Evolutionary conservation across 2,113 vertebrate species (phyloP), one percentile per base, ranked within the genome.

Genomic region (Zosterops japonicus): DNA sequence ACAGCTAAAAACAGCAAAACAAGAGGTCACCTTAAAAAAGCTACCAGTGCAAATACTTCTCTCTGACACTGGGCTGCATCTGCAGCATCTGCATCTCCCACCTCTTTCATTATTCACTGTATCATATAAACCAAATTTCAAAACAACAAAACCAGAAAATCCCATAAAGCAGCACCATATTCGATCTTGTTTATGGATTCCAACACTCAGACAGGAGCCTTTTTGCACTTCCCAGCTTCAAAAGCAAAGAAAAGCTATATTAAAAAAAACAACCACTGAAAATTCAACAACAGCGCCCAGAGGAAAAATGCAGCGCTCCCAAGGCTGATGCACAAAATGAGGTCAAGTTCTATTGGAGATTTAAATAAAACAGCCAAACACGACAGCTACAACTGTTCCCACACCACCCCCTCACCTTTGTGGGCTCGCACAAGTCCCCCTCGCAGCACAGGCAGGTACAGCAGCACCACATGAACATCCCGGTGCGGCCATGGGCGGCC

Each of bases 401-500:
- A 49, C 91, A 6, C 50, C 44, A 47, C 5, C 83, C 59, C 31
- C 98, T 98, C 97, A 98, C 98, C 97, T 98, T 96, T 4, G 15
- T n/a, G 13, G 96, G 77, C 91, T 98, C 96, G 22, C 97, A 97
- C 42, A 96, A 89, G 71, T 86, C 89, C 65, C 93, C 86, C 14
- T 94, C 93, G 16, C 95, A 97, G 95, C 98, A 97, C 14, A 98
- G 14, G 39, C 97, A 98, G 95, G 97, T 61, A 94, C 97, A 97
- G 97, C 96, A 92, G 70, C 96, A 98, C 95, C 97, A 98, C 97
- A 97, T 94, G 21, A 98, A 90, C 96, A 97, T 96, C 87, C 33
- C 89, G 2, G 89, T 46, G 59, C 29, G 59, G 95, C 87, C 90
- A 69, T 68, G 68, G 8, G 92, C 96, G 60, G 89, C 35, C 24